phyloP scores from a whole-genome alignment of 2,113 vertebrate species.

The Phaethon lepturus region DNA sequence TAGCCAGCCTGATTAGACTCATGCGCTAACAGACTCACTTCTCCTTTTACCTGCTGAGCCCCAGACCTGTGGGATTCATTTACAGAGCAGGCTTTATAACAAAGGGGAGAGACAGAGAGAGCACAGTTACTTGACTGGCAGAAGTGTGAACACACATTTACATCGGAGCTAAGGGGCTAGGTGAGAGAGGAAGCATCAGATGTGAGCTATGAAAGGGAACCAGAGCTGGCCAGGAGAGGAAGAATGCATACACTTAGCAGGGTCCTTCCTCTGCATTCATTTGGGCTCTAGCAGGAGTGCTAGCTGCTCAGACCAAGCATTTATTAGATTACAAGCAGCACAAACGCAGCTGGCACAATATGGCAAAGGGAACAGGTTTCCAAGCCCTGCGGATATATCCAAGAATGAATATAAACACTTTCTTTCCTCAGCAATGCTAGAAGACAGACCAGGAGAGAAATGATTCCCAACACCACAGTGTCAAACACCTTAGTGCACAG shows the following conservation, averaged over 20 bases:
- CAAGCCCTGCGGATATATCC: not conserved
- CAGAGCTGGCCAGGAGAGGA: slow-evolving; percentile 59
- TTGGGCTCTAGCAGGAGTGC: slow-evolving; percentile 60
- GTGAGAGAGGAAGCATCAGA: slow-evolving; percentile 66
- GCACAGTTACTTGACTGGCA: slow-evolving; percentile 72
- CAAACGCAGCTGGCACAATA: slow-evolving; percentile 40
- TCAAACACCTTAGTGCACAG: not conserved
- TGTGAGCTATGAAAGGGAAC: slow-evolving; percentile 65
- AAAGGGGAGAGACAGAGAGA: slow-evolving; percentile 75
- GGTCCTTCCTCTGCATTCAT: slow-evolving; percentile 61
- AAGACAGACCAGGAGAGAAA: not conserved
- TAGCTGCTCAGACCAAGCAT: slow-evolving; percentile 57
- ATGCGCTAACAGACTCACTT: slow-evolving; percentile 76
- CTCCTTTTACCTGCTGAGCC: slow-evolving; percentile 75
- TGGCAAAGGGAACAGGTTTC: slow-evolving; percentile 3
- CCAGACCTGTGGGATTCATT: slow-evolving; percentile 78
- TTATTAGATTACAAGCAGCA: slow-evolving; percentile 41
- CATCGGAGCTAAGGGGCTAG: slow-evolving; percentile 63
- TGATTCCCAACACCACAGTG: not conserved
- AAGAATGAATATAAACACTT: not conserved
- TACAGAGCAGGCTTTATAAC: slow-evolving; percentile 76
- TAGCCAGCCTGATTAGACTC: slow-evolving; percentile 75
- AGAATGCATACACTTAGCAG: slow-evolving; percentile 66
- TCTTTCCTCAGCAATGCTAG: not conserved
- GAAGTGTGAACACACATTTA: slow-evolving; percentile 75